These are phyloP conservation scores for Pseudois nayaur DNA, from an alignment of 2,113 vertebrate genomes.

Conservation along the genomic window DNA sequence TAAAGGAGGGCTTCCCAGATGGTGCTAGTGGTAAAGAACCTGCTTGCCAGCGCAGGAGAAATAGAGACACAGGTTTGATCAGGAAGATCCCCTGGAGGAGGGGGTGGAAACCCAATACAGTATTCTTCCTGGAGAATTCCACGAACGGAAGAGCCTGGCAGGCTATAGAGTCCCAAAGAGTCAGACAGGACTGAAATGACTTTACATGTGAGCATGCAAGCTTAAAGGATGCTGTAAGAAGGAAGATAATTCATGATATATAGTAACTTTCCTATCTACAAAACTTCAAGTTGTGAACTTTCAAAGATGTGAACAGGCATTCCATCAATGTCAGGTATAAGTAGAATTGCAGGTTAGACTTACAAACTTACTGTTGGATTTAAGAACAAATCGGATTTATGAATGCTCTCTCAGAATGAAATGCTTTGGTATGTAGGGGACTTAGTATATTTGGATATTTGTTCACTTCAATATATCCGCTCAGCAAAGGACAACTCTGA, in stretches of 20 bases:
- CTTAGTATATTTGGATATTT: neutral
- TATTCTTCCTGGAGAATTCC: neutral
- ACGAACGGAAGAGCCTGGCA: neutral
- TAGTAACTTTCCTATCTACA: neutral
- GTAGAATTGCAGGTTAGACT: neutral
- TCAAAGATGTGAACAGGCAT: neutral
- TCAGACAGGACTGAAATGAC: neutral
- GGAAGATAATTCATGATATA: neutral
- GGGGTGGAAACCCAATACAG: neutral
- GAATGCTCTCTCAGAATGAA: neutral
- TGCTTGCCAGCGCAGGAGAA: neutral
- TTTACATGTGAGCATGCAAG: neutral
- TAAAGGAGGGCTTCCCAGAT: neutral
- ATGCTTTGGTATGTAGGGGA: neutral
- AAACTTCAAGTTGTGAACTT: neutral
- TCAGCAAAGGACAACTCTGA: neutral
- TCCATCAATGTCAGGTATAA: neutral
- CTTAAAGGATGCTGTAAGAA: neutral
- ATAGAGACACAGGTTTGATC: neutral
- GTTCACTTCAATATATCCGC: neutral
- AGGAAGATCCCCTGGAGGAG: neutral
- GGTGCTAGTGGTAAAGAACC: neutral
- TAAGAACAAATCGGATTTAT: neutral
- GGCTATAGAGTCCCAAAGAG: neutral
- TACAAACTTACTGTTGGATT: neutral